Evolutionary conservation across 1,140 invertebrate species (phyloP), one percentile per base, ranked within the genome.

Genomic region (Saxidomus purpurata): DNA sequence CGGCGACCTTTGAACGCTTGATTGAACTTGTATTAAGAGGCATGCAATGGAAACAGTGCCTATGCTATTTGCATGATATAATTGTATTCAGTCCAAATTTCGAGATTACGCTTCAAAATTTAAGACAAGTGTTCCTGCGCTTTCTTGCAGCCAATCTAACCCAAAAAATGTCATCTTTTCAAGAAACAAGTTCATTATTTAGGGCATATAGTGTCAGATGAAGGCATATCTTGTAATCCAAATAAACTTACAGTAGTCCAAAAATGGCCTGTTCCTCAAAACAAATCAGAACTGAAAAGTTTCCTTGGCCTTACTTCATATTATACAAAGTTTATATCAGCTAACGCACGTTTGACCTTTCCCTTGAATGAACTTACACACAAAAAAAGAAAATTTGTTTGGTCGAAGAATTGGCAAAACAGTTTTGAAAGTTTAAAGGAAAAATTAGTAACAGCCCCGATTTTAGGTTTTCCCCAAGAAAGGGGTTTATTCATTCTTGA

Each of bases 1-100:
- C 90, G 0, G 90, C 87, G 17, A 92, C 90, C 15, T 94, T 94
- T 90, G 81, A 93, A 82, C 49, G 92, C 80, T 71, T 90, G 25
- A 93, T 94, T 80, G 84, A 92, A 17, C 63, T 71, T 19, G 79
- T 93, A 0, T 80, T 93, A 71, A n/a, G 28, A 34, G 90, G n/a
- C 34, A n/a, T 36, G 28, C 28, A 34, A 69, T 69, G 28, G 8
- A 17, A 17, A 36, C 34, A 25, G 17, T 31, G 92, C 87, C 55
- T 61, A 19, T 25, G 17, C 6, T 61, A 61, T 22, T 25, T 61
- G 6, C 9, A 69, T 36, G 63, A 69, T 31, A 69, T 69, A 8
- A 8, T 69, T n/a, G n/a, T n/a, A n/a, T n/a, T n/a, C n/a, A n/a
- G n/a, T n/a, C n/a, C n/a, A n/a, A n/a, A n/a, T n/a, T n/a, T n/a